Base-by-base conservation (phyloP, 2,888 invertebrate genomes). In the Sphaeridia pumilis region DNA sequence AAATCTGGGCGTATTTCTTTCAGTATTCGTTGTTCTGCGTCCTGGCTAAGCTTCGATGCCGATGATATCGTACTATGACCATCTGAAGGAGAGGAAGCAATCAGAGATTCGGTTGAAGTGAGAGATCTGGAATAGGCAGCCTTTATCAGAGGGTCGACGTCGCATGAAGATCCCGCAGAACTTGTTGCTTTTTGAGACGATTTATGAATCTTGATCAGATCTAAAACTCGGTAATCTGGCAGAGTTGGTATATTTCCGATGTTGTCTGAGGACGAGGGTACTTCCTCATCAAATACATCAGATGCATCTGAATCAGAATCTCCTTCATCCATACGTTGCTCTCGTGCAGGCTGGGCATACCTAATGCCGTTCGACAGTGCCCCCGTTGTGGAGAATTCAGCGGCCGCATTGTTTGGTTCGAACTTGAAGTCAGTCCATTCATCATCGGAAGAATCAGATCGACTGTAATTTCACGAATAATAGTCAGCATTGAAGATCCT, bases 381-480 rank as follows among this genome's bases (percentile, higher is more conserved):
- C n/a, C n/a, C n/a, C n/a, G n/a, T n/a, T n/a, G n/a, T n/a, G n/a
- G n/a, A n/a, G n/a, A n/a, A n/a, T n/a, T n/a, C n/a, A n/a, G n/a
- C n/a, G n/a, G n/a, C n/a, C n/a, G n/a, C n/a, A n/a, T n/a, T n/a
- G n/a, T n/a, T n/a, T n/a, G 3, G 24, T 42, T 14, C 17, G 38
- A 27, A 10, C 26, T 43, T 12, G 7, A 31, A 26, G 41, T 31
- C 57, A 53, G 21, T 54, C 55, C n/a, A n/a, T 21, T 57, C 58
- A 48, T 55, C 56, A 44, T 59, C 58, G 24, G 58, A 57, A 17
- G 22, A 24, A 10, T 51, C 51, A n/a, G 51, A 51, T 5, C 59
- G 60, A 17, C 58, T 57, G 45, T 52, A 55, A 54, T 55, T 56
- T 36, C n/a, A 55, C 7, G 31, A 31, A 10, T 31, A 31, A 14